Conservation (phyloP, 2,888 invertebrate genomes). For the Saturnia japonica region DNA sequence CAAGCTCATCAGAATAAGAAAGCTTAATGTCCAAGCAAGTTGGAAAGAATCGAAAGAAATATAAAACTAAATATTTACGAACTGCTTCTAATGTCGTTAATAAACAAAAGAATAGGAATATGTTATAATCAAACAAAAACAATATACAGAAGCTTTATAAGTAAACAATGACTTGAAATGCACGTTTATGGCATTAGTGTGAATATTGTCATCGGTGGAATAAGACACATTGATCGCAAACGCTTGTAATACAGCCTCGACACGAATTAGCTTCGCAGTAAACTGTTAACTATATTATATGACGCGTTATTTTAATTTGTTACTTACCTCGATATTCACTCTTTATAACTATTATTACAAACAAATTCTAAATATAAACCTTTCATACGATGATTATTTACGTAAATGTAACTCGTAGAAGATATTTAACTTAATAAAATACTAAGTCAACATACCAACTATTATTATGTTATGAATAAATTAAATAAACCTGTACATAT, state of each 20-base stretch:
- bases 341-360: conserved; percentile 5
- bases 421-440: too few species aligned
- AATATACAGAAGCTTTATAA: conserved; percentile 20
- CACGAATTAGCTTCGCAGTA: conserved; percentile 58
- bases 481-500: neutral
- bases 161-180: conserved; percentile 20
- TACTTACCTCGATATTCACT: neutral
- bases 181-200: conserved; percentile 9
- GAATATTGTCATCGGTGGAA: conserved; percentile 20
- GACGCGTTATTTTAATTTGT: conserved; percentile 20
- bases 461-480: too few species aligned
- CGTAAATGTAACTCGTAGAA: neutral
- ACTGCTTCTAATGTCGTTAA: neutral
- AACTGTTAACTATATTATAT: conserved; percentile 50
- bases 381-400: neutral
- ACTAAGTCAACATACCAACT: too few species aligned
- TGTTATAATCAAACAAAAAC: conserved; percentile 4
- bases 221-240: conserved; percentile 53
- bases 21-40: too few species aligned
- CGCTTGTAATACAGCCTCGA: conserved; percentile 71
- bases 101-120: conserved; percentile 7
- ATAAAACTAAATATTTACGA: neutral
- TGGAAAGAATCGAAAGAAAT: neutral
- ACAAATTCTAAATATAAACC: neutral
- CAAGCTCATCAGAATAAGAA: too few species aligned